Conservation (phyloP, 2,797 vertebrate species). For the Microctenopoma lineatum region DNA sequence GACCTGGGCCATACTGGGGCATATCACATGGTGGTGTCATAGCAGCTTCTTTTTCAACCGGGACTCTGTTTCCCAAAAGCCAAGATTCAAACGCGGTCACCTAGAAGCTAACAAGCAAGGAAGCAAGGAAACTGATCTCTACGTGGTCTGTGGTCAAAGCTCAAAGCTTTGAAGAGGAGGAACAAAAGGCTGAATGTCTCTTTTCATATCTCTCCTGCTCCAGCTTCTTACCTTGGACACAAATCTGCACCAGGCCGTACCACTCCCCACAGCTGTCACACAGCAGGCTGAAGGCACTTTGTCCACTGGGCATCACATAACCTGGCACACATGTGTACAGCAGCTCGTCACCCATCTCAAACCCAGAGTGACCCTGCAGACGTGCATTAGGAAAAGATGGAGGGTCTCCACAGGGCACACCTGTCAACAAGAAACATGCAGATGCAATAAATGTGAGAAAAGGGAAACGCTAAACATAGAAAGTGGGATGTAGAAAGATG, state of each 20-base stretch:
- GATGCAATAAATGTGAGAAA: background rate
- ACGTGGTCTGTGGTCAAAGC: conserved; percentile 37
- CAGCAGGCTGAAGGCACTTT: conserved; percentile 89
- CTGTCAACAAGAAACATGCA: conserved; percentile 71
- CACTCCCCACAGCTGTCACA: conserved; percentile 96
- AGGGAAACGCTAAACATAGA: background rate
- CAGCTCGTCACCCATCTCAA: conserved; percentile 93
- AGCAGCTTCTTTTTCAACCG: conserved; percentile 63
- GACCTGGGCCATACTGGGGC: conserved; percentile 52
- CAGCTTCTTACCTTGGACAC: conserved; percentile 87
- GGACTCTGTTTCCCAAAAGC: conserved; percentile 60
- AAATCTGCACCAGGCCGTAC: conserved; percentile 93
- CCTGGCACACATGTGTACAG: conserved; percentile 89
- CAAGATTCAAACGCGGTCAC: conserved; percentile 34
- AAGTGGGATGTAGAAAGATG: background rate
- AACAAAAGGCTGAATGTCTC: background rate
- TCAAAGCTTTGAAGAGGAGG: conserved; percentile 41
- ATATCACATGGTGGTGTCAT: conserved; percentile 74
- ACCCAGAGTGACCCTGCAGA: conserved; percentile 88
- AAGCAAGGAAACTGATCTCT: conserved; percentile 33
- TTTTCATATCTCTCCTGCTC: conserved; percentile 6
- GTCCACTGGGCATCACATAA: conserved; percentile 82
- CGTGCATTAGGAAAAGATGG: conserved; percentile 91
- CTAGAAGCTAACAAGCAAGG: conserved; percentile 34
- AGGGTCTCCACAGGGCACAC: conserved; percentile 89